Percentiles rank a stretch among this genome's conserved stretches.
Evolutionary conservation across 2,797 vertebrate species (phyloP).

Genomic region (Scolopax bukidnonensis): DNA sequence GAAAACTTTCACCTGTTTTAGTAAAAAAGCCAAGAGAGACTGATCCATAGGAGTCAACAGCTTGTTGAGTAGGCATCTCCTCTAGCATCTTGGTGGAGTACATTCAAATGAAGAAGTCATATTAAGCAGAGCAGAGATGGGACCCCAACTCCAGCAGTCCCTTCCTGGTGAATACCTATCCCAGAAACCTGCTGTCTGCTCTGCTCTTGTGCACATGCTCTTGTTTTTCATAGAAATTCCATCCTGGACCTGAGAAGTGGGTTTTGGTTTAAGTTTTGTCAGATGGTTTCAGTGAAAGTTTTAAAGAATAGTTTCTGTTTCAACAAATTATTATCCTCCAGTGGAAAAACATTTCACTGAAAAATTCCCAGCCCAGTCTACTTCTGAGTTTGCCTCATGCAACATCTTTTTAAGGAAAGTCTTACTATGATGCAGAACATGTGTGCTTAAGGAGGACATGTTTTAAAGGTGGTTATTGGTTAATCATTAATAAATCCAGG

Average conservation of each 20-base stretch:
- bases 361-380: constrained; percentile 14
- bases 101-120: neutral
- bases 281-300: constrained; percentile 15
- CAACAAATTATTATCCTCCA: neutral
- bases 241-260: neutral
- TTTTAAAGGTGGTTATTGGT: neutral
- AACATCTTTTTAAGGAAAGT: neutral
- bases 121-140: neutral
- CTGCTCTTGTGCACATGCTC: neutral
- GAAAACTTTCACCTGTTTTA: neutral
- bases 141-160: neutral
- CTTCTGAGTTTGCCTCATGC: constrained; percentile 8
- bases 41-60: neutral
- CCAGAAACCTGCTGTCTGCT: neutral
- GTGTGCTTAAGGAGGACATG: neutral
- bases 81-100: neutral
- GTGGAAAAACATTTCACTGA: constrained; percentile 37
- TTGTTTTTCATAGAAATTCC: neutral
- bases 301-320: neutral
- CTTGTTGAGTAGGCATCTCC: neutral
- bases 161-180: neutral
- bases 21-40: neutral
- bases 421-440: neutral
- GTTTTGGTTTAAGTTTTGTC: neutral
- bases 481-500: neutral